Evolutionary conservation across 2,888 invertebrate species (phyloP).

Genomic region (Galerucella pusilla): DNA sequence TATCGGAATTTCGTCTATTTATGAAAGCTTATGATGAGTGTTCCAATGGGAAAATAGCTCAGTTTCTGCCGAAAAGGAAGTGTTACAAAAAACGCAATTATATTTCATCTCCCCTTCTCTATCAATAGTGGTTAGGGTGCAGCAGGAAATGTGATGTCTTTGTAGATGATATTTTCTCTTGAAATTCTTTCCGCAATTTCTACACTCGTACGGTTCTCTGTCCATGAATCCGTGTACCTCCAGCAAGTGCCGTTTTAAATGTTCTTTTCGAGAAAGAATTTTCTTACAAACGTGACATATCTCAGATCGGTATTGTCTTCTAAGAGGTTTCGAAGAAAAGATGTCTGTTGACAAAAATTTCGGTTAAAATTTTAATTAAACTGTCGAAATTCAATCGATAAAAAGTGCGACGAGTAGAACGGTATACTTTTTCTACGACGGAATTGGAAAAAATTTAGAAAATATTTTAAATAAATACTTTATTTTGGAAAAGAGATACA

Average conservation of each 20-base stretch:
- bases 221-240: slow-evolving; percentile 27
- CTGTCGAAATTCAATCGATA: not conserved
- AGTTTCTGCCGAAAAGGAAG: slow-evolving; percentile 24
- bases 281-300: slow-evolving; percentile 24
- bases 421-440: too few species aligned
- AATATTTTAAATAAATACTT: too few species aligned
- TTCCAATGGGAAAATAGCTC: slow-evolving; percentile 37
- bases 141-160: slow-evolving; percentile 58
- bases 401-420: not conserved
- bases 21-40: slow-evolving; percentile 19
- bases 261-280: slow-evolving; percentile 34
- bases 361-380: slow-evolving; percentile 10
- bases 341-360: slow-evolving; percentile 29
- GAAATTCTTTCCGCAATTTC: slow-evolving; percentile 38
- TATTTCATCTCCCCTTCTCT: slow-evolving; percentile 3
- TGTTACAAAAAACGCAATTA: slow-evolving; percentile 33
- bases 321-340: not conserved
- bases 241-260: slow-evolving; percentile 31
- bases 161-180: slow-evolving; percentile 58
- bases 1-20: too few species aligned
- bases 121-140: not conserved
- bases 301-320: not conserved
- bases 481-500: too few species aligned
- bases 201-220: slow-evolving; percentile 21
- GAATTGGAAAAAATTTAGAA: too few species aligned